These are phyloP conservation scores for Cynopterus brachyotis DNA, from an alignment of 2,113 vertebrate species.

Conservation along the genomic window DNA sequence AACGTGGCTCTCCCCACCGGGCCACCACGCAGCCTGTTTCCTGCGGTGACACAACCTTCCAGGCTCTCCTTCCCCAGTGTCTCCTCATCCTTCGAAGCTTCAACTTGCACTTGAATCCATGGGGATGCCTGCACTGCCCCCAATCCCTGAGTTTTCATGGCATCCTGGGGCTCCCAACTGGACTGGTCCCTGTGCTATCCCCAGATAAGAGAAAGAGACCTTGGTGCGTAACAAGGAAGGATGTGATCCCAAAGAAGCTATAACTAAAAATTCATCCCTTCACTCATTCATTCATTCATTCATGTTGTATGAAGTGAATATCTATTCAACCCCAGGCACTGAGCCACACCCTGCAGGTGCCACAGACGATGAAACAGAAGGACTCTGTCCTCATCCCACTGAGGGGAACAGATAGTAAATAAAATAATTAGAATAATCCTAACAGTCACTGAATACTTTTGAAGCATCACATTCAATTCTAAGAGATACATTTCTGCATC, in stretches of 20 bases:
- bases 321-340: not conserved
- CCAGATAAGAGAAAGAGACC: not conserved
- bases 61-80: too few relatives aligned
- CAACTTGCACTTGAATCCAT: not conserved
- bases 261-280: not conserved
- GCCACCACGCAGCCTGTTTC: not conserved
- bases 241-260: not conserved
- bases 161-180: not conserved
- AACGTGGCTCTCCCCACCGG: fast-evolving
- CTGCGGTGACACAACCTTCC: not conserved
- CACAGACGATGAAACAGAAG: not conserved
- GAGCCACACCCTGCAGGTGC: not conserved
- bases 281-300: not conserved
- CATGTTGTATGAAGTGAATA: fast-evolving
- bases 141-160: not conserved
- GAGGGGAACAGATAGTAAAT: not conserved
- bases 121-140: not conserved
- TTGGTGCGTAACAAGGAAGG: not conserved
- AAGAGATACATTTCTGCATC: not conserved
- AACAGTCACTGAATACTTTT: not conserved
- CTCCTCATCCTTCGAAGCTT: not conserved
- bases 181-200: not conserved
- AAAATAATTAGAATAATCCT: not conserved
- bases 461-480: not conserved
- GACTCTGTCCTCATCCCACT: not conserved